Conservation (phyloP, 1,140 invertebrate species). For the Pentalonia nigronervosa region DNA sequence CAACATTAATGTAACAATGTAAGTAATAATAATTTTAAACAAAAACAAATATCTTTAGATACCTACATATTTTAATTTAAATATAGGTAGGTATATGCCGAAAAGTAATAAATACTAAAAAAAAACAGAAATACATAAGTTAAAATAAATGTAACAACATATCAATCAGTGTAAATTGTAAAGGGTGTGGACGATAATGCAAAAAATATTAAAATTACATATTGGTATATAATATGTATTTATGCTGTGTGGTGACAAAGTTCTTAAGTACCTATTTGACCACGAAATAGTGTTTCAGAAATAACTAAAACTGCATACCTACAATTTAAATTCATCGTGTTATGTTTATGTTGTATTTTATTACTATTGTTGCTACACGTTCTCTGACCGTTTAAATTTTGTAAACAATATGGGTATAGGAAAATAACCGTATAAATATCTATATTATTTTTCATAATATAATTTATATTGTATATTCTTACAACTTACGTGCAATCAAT, state of each 20-base stretch:
- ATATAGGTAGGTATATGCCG: neutral
- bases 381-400: neutral
- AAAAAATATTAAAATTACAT: neutral
- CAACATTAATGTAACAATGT: no score
- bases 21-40: neutral
- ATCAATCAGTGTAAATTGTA: neutral
- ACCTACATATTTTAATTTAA: neutral
- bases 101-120: neutral
- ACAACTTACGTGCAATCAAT: neutral
- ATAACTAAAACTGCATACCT: neutral
- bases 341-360: neutral
- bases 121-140: neutral
- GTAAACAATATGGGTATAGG: neutral
- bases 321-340: neutral
- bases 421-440: neutral
- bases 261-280: neutral
- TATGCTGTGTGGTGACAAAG: neutral
- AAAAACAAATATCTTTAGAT: neutral
- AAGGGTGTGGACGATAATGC: neutral
- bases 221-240: neutral
- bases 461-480: neutral
- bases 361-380: neutral
- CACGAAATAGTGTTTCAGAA: neutral
- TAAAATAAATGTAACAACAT: neutral
- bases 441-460: neutral